Percentiles rank a stretch among this genome's conserved stretches.
Evolutionary conservation across 2,797 vertebrate genomes (phyloP).

Genomic region (Momotus momota): DNA sequence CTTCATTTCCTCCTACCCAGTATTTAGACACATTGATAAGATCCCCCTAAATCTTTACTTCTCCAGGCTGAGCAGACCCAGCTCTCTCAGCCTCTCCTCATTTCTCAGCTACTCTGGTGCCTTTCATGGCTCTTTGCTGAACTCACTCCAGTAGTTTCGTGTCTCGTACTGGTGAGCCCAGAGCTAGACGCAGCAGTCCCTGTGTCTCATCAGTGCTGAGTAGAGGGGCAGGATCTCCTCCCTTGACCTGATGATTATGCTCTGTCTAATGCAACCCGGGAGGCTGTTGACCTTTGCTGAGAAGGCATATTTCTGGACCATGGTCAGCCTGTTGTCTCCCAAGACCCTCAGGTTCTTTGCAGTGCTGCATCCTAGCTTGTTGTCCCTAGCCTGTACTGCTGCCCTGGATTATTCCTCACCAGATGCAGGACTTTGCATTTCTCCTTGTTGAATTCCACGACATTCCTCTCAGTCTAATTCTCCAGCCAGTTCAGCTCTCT

Average conservation of each 20-base stretch:
- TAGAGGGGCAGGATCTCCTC: neutral
- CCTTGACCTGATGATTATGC: accelerated
- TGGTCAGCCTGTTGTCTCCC: neutral
- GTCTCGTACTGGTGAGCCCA: neutral
- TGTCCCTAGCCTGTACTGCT: neutral
- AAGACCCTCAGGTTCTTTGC: neutral
- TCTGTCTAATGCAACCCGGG: neutral
- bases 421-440: neutral
- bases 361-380: neutral
- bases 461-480: neutral
- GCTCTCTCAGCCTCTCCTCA: too few species aligned
- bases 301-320: neutral
- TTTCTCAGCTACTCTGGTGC: too few species aligned
- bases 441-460: neutral
- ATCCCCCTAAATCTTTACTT: too few species aligned
- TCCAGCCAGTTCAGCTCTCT: neutral
- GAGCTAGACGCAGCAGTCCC: neutral
- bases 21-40: too few species aligned
- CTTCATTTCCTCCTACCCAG: neutral
- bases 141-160: neutral
- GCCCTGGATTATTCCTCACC: neutral
- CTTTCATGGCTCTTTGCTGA: neutral
- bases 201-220: neutral
- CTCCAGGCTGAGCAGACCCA: too few species aligned
- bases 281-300: neutral